Evolutionary conservation across 2,797 vertebrate species (phyloP), one percentile per base, ranked within the genome.

Genomic region (Cygnus olor): DNA sequence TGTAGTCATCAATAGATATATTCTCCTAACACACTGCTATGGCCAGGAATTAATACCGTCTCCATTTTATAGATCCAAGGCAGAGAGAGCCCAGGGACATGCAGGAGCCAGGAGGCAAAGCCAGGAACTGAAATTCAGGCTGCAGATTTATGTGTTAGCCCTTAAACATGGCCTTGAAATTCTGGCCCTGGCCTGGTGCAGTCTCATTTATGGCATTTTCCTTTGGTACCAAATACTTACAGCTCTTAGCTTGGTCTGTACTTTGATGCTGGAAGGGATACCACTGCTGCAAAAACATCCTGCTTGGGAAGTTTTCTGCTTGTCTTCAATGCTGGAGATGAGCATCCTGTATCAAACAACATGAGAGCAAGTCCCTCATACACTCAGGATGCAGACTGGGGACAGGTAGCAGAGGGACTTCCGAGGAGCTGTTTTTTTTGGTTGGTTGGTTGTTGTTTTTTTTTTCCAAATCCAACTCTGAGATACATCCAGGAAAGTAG

Each of bases 121-220:
- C 38, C 44, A 76, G 63, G n/a, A 76, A 17, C 65, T 49, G 65
- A 53, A 81, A 56, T 7, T 13, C 9, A 71, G 44, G 63, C 17
- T 71, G 70, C 9, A 30, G 34, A 7, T 56, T 11, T 28, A 45
- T 84, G 28, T 36, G 36, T 22, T 32, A 80, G 64, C 2, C 56
- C 8, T 51, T 19, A 30, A 79, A n/a, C 10, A 14, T 36, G 53
- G 40, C 44, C 49, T 16, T 0, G n/a, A n/a, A 30, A 25, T 40
- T 64, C 42, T 66, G 47, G 3, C 34, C 74, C 53, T 68, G 49
- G 3, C 27, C 40, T 32, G 10, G 10, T 14, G 18, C 25, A 19
- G 11, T 34, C 57, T 38, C 1, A 0, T 13, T 9, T n/a, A 2
- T 2, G 38, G 10, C 42, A 47, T 25, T 53, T 74, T 64, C 61